phyloP scores from a whole-genome alignment of 2,888 invertebrate genomes.

The Scotopteryx bipunctaria region DNA sequence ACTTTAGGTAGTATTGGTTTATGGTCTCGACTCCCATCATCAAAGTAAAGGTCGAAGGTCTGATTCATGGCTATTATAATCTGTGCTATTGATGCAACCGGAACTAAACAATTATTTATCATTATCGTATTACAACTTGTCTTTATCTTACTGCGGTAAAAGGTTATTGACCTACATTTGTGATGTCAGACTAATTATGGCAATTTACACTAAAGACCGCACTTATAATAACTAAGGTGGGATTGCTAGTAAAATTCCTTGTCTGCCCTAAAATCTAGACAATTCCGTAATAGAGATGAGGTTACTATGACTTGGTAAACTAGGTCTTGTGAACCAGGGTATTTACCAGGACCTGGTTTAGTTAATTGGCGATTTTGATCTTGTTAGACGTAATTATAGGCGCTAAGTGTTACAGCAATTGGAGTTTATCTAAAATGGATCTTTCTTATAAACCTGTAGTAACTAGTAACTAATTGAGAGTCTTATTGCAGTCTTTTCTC shows the following conservation, averaged over 20 bases:
- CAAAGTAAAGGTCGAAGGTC: background rate
- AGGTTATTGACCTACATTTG: conserved; percentile 25
- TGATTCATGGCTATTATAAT: background rate
- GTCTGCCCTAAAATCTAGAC: conserved; percentile 33
- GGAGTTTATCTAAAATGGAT: background rate
- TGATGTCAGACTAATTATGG: conserved; percentile 25
- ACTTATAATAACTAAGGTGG: conserved; percentile 15
- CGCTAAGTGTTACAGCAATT: conserved; percentile 2
- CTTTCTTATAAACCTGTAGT: background rate
- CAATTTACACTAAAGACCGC: conserved; percentile 26
- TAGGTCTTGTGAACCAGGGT: conserved; percentile 1
- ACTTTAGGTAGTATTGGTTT: too few relatives aligned
- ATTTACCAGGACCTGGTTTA: background rate
- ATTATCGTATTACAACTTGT: background rate
- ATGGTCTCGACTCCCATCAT: too few relatives aligned
- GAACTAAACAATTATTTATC: background rate
- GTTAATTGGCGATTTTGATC: background rate
- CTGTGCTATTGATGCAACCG: background rate
- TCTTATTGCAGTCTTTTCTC: too few relatives aligned
- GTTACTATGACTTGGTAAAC: background rate
- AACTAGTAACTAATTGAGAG: too few relatives aligned
- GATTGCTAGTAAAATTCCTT: conserved; percentile 20
- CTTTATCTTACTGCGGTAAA: background rate
- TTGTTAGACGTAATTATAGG: background rate
- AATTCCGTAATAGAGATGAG: conserved; percentile 16